Evolutionary conservation across 2,888 invertebrate species (phyloP).

Genomic region (Marronus borbonicus): DNA sequence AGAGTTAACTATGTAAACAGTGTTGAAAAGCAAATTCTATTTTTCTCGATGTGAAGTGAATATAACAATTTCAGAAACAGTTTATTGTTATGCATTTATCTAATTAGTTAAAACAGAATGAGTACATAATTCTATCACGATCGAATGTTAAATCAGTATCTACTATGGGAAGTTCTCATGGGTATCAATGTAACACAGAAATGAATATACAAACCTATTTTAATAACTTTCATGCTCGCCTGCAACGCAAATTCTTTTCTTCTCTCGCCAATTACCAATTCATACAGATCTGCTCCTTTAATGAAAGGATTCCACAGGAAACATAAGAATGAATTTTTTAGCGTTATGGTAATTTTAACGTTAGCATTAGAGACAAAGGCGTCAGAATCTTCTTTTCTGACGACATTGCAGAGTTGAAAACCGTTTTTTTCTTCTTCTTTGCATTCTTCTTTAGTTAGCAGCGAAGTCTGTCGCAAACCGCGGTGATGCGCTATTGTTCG

Average conservation of each 20-base stretch:
- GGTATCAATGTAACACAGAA: neutral
- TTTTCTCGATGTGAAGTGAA: no score
- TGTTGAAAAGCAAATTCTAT: no score
- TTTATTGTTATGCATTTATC: no score
- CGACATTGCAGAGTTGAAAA: neutral
- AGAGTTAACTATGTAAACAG: no score
- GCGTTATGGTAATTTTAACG: neutral
- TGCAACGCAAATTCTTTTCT: neutral
- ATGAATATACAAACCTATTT: neutral
- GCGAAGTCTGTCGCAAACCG: neutral
- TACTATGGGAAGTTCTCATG: neutral
- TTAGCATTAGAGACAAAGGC: neutral
- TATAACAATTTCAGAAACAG: no score
- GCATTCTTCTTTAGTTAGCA: neutral
- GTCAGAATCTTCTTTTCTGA: neutral
- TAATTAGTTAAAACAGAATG: neutral
- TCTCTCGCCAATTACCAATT: neutral
- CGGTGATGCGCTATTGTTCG: constrained; percentile 13
- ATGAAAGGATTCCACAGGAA: constrained; percentile 6
- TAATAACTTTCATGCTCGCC: neutral
- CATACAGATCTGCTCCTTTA: neutral
- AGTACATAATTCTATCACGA: neutral
- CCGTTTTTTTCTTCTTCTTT: neutral
- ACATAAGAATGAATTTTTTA: constrained; percentile 1
- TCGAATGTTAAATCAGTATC: neutral